Evolutionary conservation across 2,113 vertebrate genomes (phyloP), one percentile per base, ranked within the genome.

Genomic region (Indicator maculatus): DNA sequence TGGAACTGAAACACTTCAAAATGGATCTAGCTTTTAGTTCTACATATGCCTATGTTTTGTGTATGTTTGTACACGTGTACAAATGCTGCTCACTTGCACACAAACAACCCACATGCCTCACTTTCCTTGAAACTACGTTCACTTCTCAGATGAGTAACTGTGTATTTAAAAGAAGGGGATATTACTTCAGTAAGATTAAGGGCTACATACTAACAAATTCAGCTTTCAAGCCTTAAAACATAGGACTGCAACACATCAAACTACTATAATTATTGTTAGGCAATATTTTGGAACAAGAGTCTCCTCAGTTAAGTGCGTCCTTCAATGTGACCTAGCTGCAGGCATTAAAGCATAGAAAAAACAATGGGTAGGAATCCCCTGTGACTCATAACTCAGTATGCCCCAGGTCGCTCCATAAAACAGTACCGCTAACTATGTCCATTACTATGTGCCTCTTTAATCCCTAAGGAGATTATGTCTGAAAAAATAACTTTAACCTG

Each of bases 221-320:
- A 89, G 30, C 24, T 86, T 86, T 76, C 50, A 15, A 72, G 13
- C 36, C 30, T 86, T 61, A 70, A 80, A 87, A 71, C 2, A 4
- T 27, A 64, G 30, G 30, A 91, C 83, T 90, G 65, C 21, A 76
- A 85, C 33, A 61, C 26, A 58, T 83, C 61, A 67, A 82, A 83
- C 26, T 58, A 61, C 11, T 55, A 39, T 33, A 83, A 78, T 90
- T 74, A 67, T 16, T 77, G 39, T 94, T 88, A 84, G 16, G 78
- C 73, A 93, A 91, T 47, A 86, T 65, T 72, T 83, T 95, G 89
- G 88, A 93, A 93, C 44, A 69, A 71, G 71, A 53, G 15, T 61
- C 11, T 76, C 11, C 78, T 70, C 81, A 92, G 82, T 24, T 70
- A 77, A 92, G 81, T 77, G 39, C 38, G 82, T 90, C 36, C n/a